Evolutionary conservation across 2,888 invertebrate species (phyloP).

Genomic region (Tipula unca): DNA sequence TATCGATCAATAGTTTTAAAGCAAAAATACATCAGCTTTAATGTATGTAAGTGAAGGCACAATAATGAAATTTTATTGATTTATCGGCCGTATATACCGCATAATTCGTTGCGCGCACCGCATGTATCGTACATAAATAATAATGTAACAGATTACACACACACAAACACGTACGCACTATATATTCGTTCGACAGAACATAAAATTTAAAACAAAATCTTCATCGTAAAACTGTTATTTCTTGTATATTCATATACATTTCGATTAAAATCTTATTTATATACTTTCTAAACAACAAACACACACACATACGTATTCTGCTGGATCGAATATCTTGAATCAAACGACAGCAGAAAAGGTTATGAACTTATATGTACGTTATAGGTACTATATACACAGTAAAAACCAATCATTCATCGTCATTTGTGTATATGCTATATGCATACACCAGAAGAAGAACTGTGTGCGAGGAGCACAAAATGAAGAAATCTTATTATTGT

Average conservation of each 20-base stretch:
- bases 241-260: neutral
- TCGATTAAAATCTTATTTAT: neutral
- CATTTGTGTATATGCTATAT: too few species aligned
- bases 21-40: neutral
- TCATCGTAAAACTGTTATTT: neutral
- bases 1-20: neutral
- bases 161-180: neutral
- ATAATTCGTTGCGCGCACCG: neutral
- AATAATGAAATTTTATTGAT: neutral
- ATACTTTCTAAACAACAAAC: neutral
- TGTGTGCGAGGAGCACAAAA: neutral
- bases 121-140: neutral
- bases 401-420: neutral
- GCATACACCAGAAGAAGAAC: neutral
- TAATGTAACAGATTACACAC: neutral
- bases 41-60: too few species aligned
- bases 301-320: neutral
- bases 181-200: neutral
- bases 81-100: neutral
- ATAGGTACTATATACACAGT: neutral
- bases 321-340: neutral
- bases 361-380: neutral
- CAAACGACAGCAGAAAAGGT: neutral
- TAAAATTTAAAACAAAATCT: neutral
- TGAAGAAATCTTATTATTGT: conserved; percentile 4